Conservation (phyloP, 1,140 invertebrate genomes). For the Augochlora pura region DNA sequence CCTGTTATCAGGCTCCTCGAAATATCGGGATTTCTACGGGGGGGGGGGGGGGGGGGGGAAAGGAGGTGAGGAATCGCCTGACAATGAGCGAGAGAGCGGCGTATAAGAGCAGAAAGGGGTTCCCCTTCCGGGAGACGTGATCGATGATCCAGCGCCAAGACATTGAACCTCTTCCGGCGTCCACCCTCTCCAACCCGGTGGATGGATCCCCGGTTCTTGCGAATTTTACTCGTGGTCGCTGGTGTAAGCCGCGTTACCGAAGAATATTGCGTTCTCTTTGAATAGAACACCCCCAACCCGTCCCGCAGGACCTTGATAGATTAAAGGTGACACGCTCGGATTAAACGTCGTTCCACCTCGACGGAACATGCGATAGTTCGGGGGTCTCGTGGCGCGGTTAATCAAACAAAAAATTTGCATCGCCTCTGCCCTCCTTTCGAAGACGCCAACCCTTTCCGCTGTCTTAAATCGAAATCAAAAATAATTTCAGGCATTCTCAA, state of each 20-base stretch:
- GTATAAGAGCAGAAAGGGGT: slow-evolving; percentile 55
- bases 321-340: slow-evolving; percentile 34
- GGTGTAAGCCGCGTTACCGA: slow-evolving; percentile 16
- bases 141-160: slow-evolving; percentile 70
- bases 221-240: slow-evolving; percentile 51
- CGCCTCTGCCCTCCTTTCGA: too few species aligned
- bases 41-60: neutral
- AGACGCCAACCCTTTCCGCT: too few species aligned
- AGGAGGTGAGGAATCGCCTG: slow-evolving; percentile 55
- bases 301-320: slow-evolving; percentile 37
- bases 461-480: too few species aligned
- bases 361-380: slow-evolving; percentile 6
- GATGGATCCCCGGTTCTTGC: slow-evolving; percentile 29
- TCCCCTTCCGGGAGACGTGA: slow-evolving; percentile 56
- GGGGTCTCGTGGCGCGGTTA: neutral
- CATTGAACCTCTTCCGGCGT: slow-evolving; percentile 36
- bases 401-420: neutral
- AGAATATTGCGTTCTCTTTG: slow-evolving; percentile 47
- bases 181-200: neutral
- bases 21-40: slow-evolving; percentile 25
- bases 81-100: slow-evolving; percentile 62
- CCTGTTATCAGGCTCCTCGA: slow-evolving; percentile 47
- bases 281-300: slow-evolving; percentile 21
- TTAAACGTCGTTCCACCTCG: slow-evolving; percentile 23
- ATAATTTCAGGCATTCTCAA: too few species aligned